Evolutionary conservation across 2,113 vertebrate genomes (phyloP).

Genomic region (Mesocricetus auratus): DNA sequence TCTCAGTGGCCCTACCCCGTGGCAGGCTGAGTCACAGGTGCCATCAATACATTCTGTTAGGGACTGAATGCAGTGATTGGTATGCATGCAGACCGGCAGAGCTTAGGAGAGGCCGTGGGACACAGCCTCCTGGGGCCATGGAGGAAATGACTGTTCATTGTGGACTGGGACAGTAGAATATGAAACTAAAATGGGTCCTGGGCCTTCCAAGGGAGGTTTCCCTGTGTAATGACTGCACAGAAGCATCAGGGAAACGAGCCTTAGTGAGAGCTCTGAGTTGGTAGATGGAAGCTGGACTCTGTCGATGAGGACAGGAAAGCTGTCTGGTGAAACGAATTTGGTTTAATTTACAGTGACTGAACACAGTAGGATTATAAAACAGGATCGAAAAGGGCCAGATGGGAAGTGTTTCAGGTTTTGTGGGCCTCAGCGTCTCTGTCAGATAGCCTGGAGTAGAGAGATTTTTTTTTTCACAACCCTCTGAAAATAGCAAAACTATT

Average conservation of each 20-base stretch:
- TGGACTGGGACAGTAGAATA: not conserved
- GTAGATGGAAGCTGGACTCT: not conserved
- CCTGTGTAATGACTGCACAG: not conserved
- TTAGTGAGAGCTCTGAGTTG: not conserved
- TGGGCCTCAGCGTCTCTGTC: not conserved
- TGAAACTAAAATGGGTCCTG: not conserved
- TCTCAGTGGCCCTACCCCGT: not conserved
- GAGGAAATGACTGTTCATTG: not conserved
- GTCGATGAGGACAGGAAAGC: not conserved
- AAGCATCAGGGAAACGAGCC: not conserved
- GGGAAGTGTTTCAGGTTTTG: not conserved
- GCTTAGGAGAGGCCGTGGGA: not conserved
- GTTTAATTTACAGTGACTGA: not conserved
- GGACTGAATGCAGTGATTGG: not conserved
- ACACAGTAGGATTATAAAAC: not conserved
- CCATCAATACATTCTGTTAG: not conserved
- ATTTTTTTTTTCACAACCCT: not conserved
- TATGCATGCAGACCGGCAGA: not conserved
- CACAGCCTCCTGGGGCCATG: not conserved
- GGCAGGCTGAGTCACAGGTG: not conserved
- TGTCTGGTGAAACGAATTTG: not conserved
- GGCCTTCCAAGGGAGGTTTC: not conserved
- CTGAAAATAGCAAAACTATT: not conserved
- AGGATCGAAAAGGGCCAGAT: not conserved
- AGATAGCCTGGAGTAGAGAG: not conserved